phyloP scores from a whole-genome alignment of 2,888 invertebrate genomes.

The Sminthurinus aureus region DNA sequence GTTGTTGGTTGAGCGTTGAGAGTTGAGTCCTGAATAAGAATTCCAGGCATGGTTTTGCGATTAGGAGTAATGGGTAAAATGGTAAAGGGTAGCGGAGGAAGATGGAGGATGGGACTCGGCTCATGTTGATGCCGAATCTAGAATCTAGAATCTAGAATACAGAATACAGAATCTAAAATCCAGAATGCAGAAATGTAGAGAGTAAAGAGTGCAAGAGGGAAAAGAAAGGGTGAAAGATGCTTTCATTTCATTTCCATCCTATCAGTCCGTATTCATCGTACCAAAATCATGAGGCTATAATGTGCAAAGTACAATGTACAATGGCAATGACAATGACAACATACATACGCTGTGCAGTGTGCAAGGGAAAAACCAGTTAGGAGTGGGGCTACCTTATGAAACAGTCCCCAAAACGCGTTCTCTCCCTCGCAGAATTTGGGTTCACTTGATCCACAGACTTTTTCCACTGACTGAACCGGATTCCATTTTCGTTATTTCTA shows the following conservation, averaged over 20 bases:
- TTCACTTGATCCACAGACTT: background rate
- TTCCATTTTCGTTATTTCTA: background rate
- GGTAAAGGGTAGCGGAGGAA: background rate
- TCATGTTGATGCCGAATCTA: too few relatives aligned
- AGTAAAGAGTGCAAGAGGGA: background rate
- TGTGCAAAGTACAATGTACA: background rate
- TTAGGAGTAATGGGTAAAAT: background rate
- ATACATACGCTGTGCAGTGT: background rate
- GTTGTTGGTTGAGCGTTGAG: too few relatives aligned
- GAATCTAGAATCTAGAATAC: too few relatives aligned
- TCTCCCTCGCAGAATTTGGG: background rate
- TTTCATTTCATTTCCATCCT: background rate
- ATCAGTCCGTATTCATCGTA: too few relatives aligned
- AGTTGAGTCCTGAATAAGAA: background rate
- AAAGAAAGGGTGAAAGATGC: background rate
- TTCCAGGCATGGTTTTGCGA: constrained; percentile 1
- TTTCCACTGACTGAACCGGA: background rate
- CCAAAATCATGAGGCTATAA: too few relatives aligned
- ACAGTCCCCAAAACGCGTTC: background rate
- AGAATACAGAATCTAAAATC: background rate
- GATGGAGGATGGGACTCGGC: too few relatives aligned
- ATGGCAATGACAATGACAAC: background rate
- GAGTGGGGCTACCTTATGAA: background rate
- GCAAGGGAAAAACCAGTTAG: background rate
- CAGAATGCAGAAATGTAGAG: too few relatives aligned